Conservation (phyloP, 2,113 vertebrate genomes). For the Paramisgurnus dabryanus region DNA sequence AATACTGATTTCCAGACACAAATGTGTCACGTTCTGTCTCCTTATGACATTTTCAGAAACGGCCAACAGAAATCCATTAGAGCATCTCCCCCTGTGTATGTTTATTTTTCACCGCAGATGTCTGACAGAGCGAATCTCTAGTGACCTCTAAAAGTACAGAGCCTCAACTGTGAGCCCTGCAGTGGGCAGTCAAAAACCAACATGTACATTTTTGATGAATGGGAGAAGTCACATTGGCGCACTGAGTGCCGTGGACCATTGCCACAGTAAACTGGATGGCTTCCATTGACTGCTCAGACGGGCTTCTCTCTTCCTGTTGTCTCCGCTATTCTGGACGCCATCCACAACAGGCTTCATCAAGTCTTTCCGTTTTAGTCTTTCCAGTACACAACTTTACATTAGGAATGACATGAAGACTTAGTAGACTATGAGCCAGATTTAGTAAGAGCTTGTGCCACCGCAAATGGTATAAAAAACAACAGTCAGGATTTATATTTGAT, state of each 20-base stretch:
- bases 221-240: background rate
- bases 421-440: too few relatives aligned
- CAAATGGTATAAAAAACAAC: too few relatives aligned
- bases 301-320: background rate
- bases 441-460: too few relatives aligned
- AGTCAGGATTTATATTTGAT: too few relatives aligned
- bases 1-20: background rate
- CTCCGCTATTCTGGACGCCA: background rate
- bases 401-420: background rate
- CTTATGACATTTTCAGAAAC: conserved; percentile 13
- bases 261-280: conserved; percentile 6
- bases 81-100: conserved; percentile 8
- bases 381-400: background rate
- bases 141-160: conserved; percentile 31
- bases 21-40: background rate
- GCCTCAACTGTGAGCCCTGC: conserved; percentile 13
- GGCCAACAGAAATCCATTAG: conserved; percentile 4
- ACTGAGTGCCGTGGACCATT: background rate
- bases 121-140: conserved; percentile 16
- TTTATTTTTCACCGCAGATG: conserved; percentile 1
- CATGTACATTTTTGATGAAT: conserved; percentile 29
- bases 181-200: conserved; percentile 8
- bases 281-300: background rate
- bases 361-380: background rate
- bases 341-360: conserved; percentile 24